phyloP scores from a whole-genome alignment of 2,888 invertebrate genomes.

The Calameuta pallipes region DNA sequence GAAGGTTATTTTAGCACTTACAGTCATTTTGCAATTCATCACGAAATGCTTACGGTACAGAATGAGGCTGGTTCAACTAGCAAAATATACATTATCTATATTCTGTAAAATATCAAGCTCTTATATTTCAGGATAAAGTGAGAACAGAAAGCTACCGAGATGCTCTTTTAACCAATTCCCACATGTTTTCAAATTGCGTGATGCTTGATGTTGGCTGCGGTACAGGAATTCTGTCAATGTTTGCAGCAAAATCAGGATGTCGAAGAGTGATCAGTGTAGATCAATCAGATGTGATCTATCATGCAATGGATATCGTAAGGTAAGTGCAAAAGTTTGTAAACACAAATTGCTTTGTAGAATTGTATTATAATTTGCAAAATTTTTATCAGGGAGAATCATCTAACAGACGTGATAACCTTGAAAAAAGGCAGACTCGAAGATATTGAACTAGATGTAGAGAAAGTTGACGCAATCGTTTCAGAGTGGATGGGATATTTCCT shows the following conservation, averaged over 20 bases:
- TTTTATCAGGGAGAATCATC: slow-evolving; percentile 76
- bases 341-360: neutral
- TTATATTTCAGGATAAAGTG: slow-evolving; percentile 74
- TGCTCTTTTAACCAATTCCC: slow-evolving; percentile 81
- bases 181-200: slow-evolving; percentile 77
- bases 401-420: slow-evolving; percentile 79
- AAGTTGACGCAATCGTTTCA: slow-evolving; percentile 92
- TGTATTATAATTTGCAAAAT: slow-evolving; percentile 1
- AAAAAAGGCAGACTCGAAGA: slow-evolving; percentile 90
- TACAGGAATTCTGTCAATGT: slow-evolving; percentile 97
- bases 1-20: slow-evolving; percentile 86
- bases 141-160: slow-evolving; percentile 89
- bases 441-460: slow-evolving; percentile 77
- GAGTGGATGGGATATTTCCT: slow-evolving; percentile 99
- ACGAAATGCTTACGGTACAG: slow-evolving; percentile 88
- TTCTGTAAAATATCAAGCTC: slow-evolving; percentile 3
- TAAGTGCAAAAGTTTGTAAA: slow-evolving; percentile 53
- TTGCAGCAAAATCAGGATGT: slow-evolving; percentile 95
- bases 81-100: slow-evolving; percentile 9
- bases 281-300: slow-evolving; percentile 94
- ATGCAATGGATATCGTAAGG: slow-evolving; percentile 95
- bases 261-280: slow-evolving; percentile 92
- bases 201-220: slow-evolving; percentile 98
- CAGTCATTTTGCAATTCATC: slow-evolving; percentile 91
- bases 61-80: neutral